Conservation (phyloP, 1,140 invertebrate genomes). For the Campoletis sonorensis region DNA sequence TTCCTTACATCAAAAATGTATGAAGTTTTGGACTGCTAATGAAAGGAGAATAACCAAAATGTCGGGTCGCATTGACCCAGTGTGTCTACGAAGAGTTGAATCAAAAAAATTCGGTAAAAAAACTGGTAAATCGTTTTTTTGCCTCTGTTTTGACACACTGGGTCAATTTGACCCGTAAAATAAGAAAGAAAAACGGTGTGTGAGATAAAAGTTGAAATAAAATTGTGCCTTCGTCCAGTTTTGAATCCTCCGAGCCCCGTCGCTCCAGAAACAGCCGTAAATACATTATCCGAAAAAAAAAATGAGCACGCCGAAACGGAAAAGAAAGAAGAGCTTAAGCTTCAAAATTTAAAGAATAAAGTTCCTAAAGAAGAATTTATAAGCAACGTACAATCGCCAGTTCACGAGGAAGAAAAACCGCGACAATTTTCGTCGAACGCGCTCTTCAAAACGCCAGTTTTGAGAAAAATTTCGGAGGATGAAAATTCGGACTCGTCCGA, state of each 20-base stretch:
- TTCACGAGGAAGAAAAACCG: not conserved
- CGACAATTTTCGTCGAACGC: not conserved
- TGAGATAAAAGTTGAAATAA: too few relatives aligned
- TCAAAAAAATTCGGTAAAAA: too few relatives aligned
- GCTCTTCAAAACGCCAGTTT: not conserved
- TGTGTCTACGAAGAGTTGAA: too few relatives aligned
- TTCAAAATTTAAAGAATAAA: conserved; percentile 41
- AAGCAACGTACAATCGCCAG: not conserved
- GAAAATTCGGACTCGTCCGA: conserved; percentile 16
- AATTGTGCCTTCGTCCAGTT: too few relatives aligned
- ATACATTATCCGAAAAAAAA: conserved; percentile 41
- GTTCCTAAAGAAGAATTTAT: conserved; percentile 57
- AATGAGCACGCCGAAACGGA: conserved; percentile 53
- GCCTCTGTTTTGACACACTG: too few relatives aligned
- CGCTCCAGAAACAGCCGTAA: not conserved
- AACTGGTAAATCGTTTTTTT: too few relatives aligned
- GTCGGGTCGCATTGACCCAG: too few relatives aligned
- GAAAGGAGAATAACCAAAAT: too few relatives aligned
- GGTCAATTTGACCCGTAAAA: too few relatives aligned
- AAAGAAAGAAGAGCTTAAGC: conserved; percentile 41
- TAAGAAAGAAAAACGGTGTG: too few relatives aligned
- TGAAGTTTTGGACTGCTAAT: not conserved
- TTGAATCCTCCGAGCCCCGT: not conserved
- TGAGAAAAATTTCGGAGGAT: not conserved
- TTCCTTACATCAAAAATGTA: too few relatives aligned